Conservation (phyloP, 2,888 invertebrate species). For the Acronicta psi region DNA sequence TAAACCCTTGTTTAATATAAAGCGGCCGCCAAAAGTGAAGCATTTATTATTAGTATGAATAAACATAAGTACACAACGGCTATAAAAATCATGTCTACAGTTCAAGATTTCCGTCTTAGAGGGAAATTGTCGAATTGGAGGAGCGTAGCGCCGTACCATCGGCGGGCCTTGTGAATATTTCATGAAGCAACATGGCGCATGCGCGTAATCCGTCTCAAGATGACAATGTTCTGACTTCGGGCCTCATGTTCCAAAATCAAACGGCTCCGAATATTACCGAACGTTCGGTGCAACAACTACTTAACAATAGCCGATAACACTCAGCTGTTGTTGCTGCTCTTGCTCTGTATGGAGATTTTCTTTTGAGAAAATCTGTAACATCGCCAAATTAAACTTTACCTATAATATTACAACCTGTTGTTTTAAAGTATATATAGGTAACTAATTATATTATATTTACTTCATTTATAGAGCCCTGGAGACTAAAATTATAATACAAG, state of each 20-base stretch:
- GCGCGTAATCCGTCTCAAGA: conserved; percentile 58
- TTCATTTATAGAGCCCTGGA: too few species aligned
- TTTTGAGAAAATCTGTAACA: too few species aligned
- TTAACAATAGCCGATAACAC: too few species aligned
- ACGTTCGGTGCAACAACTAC: too few species aligned
- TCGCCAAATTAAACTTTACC: too few species aligned
- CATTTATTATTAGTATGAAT: conserved; percentile 54
- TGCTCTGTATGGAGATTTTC: too few species aligned
- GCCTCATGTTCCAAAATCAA: conserved; percentile 34
- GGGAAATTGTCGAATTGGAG: conserved; percentile 56
- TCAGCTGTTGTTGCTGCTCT: too few species aligned
- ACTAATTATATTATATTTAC: too few species aligned
- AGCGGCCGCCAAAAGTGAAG: conserved; percentile 43
- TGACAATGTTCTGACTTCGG: conserved; percentile 53
- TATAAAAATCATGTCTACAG: conserved; percentile 59
- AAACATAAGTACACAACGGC: conserved; percentile 53
- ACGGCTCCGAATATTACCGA: conserved; percentile 16
- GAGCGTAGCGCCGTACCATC: conserved; percentile 50
- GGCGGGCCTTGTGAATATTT: conserved; percentile 62
- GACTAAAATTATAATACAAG: too few species aligned
- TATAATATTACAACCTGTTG: too few species aligned
- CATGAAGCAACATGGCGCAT: conserved; percentile 60
- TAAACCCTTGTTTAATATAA: conserved; percentile 38
- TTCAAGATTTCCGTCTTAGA: conserved; percentile 57
- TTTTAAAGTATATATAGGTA: too few species aligned